A percentile compares a stretch with the other conserved stretches of the same genome.
phyloP scores from a whole-genome alignment of 2,113 vertebrate species.

The Microtus ochrogaster region DNA sequence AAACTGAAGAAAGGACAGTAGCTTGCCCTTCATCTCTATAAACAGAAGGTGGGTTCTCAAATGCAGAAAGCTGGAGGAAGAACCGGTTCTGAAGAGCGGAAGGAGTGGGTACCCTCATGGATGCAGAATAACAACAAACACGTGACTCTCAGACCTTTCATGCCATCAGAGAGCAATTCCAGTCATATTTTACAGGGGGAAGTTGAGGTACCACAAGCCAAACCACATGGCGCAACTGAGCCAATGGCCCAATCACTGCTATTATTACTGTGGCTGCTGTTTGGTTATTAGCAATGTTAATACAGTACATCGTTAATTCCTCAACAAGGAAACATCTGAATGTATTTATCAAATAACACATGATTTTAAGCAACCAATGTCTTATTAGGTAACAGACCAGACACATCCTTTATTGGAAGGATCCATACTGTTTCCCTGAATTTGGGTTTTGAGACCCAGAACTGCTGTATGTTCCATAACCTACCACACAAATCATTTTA shows the following conservation, averaged over 20 bases:
- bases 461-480: constrained; percentile 7
- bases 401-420: not conserved
- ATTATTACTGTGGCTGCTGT: not conserved
- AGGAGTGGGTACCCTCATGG: not conserved
- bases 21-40: not conserved
- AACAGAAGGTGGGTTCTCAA: not conserved
- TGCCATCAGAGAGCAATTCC: not conserved
- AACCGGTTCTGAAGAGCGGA: not conserved
- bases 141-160: not conserved
- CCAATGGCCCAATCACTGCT: not conserved
- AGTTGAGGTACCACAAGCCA: not conserved
- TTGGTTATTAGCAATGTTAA: not conserved
- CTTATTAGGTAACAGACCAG: not conserved
- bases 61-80: not conserved
- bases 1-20: not conserved
- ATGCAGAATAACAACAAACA: not conserved
- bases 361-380: not conserved
- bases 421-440: not conserved
- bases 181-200: accelerated
- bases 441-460: not conserved
- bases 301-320: not conserved
- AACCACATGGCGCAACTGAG: not conserved
- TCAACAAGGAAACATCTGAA: not conserved
- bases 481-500: not conserved
- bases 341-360: not conserved